Evolutionary conservation across 1,140 invertebrate genomes (phyloP), one percentile per base, ranked within the genome.

Genomic region (Trigoniulus corallinus): DNA sequence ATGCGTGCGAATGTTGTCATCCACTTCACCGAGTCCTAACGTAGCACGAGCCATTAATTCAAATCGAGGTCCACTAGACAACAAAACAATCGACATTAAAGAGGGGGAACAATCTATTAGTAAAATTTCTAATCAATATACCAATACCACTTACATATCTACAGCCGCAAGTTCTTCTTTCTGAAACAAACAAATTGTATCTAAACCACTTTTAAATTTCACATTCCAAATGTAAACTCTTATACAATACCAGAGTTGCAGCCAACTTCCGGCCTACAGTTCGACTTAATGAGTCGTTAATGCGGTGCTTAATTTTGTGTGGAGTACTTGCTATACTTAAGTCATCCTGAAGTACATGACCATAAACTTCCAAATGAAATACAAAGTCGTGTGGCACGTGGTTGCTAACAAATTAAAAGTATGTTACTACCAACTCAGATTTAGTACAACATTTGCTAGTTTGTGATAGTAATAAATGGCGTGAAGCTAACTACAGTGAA

Each of bases 291-390:
- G 78, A 81, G 34, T 72, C 76, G 48, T 80, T 79, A 34, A 82
- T 77, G 2, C 78, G 78, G 48, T 76, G 75, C 59, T 76, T 75
- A 0, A 81, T 73, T 62, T 78, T 78, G 52, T 75, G 67, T 0
- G 78, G 76, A 1, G 79, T 79, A 55, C 73, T 78, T 1, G 78
- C 78, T 29, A 82, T 79, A 7, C 72, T 77, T 34, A 81, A 62
- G 60, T 82, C 79, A 54, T 80, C 77, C 56, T 78, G 75, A 21
- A 80, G 61, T 43, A 81, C 71, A 55, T 80, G 75, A 55, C 76
- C 75, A 59, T 80, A 82, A 18, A 82, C 73, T 63, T 81, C 79
- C 3, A 82, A 57, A 2, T 69, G 70, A 54, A 80, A 69, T 55
- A 77, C 73, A 61, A 82, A 82, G 56, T 80, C 74, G 26, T 74